Evolutionary conservation across 2,888 invertebrate species (phyloP), one percentile per base, ranked within the genome.

Genomic region (Panopea generosa): DNA sequence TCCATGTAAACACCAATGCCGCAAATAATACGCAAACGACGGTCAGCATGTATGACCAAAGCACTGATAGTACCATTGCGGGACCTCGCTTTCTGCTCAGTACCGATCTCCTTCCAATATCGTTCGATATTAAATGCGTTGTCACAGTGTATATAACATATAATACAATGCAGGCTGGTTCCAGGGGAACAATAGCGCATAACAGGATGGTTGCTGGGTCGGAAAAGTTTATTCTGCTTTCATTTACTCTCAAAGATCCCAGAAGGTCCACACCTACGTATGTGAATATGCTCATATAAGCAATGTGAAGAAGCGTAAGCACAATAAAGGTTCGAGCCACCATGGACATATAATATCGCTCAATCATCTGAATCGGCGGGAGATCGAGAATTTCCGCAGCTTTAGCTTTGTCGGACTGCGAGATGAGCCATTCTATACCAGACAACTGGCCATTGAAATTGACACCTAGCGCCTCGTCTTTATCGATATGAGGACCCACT

Each of bases 251-350:
- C 9, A 79, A 45, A 7, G 77, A 77, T 55, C 75, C 72, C 16
- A 82, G 62, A 43, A 86, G 65, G 29, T 63, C 62, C 40, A 82
- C 66, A 11, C 81, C 81, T 27, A 85, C 66, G 60, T 79, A 86
- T 45, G 84, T 87, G 66, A 89, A 86, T 2, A 88, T 52, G n/a
- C 72, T 66, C 91, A 91, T 91, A 78, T 91, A 90, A 16, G 80
- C 56, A 22, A 91, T 84, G 76, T 91, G 91, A 11, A 88, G 27
- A 1, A 83, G 22, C 82, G 90, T 84, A 3, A 91, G 60, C 6
- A 87, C 47, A 2, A 78, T 73, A 71, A 88, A 91, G 2, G 85
- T 85, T 84, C 86, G 87, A 45, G 87, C 85, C 22, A 88, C 89
- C 20, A 87, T 82, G 0, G 69, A 77, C 65, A 85, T 87, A 70